Base-by-base conservation (phyloP, 1,140 invertebrate species). In the Fragariocoptes setiger region DNA sequence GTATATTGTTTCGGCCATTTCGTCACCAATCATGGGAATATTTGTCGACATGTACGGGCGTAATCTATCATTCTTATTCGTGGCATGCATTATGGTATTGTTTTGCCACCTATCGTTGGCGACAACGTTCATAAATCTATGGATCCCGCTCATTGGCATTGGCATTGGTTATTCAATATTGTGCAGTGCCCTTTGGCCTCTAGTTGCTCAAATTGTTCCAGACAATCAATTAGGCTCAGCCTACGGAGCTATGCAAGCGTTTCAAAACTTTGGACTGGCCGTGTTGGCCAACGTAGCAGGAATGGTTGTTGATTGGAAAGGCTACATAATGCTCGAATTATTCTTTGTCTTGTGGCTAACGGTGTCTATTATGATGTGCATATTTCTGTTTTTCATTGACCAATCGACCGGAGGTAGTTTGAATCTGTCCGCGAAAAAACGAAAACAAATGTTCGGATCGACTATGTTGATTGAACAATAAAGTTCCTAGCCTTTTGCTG, bases 221-320 rank as follows among this genome's bases (percentile, higher is more conserved):
- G 73, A 86, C 55, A 70, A 82, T 62, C 82, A 92, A 57, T 58
- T 94, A 20, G 86, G 85, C 40, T 90, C 85, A 37, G 86, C 86
- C 17, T 95, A 90, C 65, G 88, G 88, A 62, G 74, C 92, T 18
- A 38, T 41, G 17, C 42, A 40, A 60, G 69, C 85, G 38, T 66
- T 94, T 25, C 85, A 94, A 62, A 95, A 95, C 60, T 62, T 90
- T 21, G 88, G 86, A 21, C 57, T 94, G 22, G 86, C 80, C 35
- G 65, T 83, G n/a, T 70, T 82, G 22, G 67, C 75, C 0, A 71
- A 83, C 44, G 50, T 79, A 8, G 70, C 76, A 39, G 88, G 86
- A 41, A 61, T 71, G 21, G 85, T 95, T 50, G 76, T 86, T 2
- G 85, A 94, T 52, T 55, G 60, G 22, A 67, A 66, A 42, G 82